Base-by-base conservation (phyloP, 2,888 invertebrate genomes). In the Trachelus iudaicus region DNA sequence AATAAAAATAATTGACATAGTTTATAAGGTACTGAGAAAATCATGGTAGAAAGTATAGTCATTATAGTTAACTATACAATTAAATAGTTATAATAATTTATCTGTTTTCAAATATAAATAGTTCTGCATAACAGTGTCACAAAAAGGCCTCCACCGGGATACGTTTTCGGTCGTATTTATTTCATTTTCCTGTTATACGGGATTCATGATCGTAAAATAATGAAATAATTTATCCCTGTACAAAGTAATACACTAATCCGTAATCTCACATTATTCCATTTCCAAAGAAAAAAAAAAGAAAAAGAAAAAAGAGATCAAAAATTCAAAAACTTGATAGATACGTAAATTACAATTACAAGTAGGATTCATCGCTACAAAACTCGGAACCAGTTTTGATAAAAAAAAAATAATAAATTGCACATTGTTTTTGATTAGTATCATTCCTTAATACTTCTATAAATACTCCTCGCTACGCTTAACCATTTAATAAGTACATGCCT, bases 21-120 rank as follows among this genome's bases (percentile, higher is more conserved):
- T 69, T 15, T 79, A 77, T 34, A 79, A 40, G 69, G 73, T 69
- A 40, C 56, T 40, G 68, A 79, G 74, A 34, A 80, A 80, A 3
- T 90, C 76, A 13, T 85, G 82, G 1, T 11, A 90, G 89, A 87
- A 90, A 83, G 85, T 92, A 82, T 86, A 92, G 81, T 92, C 92
- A 90, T 85, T 90, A 81, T 90, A 92, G 83, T 91, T 77, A 92
- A 92, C 88, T 88, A 92, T 86, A 84, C 92, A 81, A 91, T 87
- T 81, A 92, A 91, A 86, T 87, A 93, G 84, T 89, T 92, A 93
- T 93, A 86, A 91, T 92, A 33, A 33, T 77, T 68, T 34, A 71
- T 90, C 79, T 11, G 30, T 69, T 71, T n/a, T 71, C 34, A 71
- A 71, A 71, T 71, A 71, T 34, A 34, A 34, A 71, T 71, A 71